Evolutionary conservation across 2,113 vertebrate species (phyloP), one percentile per base, ranked within the genome.

Genomic region (Catharus minimus): DNA sequence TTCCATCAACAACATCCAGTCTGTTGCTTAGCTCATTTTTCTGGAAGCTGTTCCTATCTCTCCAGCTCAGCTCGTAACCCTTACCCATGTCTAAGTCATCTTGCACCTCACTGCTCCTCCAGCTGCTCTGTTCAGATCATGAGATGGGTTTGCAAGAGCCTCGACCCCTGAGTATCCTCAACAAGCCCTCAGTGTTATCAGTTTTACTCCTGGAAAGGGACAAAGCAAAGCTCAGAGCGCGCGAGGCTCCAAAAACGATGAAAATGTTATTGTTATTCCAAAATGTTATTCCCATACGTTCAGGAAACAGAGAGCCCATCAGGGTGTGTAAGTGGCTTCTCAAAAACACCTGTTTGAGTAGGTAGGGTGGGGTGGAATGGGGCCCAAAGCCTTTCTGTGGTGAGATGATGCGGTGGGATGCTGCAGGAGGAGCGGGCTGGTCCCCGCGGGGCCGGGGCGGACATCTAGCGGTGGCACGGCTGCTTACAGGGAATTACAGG

Each of bases 181-280:
- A 26, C 15, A 56, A 83, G 33, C 52, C n/a, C 39, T 43, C 32
- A 23, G 64, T 16, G 11, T 82, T 80, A 77, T 36, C 52, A 72
- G 23, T 15, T 74, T 95, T 80, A 17, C 41, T 80, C 19, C 60
- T 57, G 52, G 41, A 73, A 92, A 60, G 66, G 62, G 55, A 30
- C 47, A 71, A 92, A 72, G 61, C 9, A 41, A 92, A 95, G 33
- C 83, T 89, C 73, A 56, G 77, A 22, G 36, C 18, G 18, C 56
- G 75, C 21, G 7, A 92, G 60, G 10, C 24, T 61, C 56, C 85
- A 90, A 76, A 89, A 87, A 61, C 13, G 7, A 74, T 49, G 17
- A 65, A 92, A 95, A 94, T 72, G 44, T 89, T 80, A 77, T 60
- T 96, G 90, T 93, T 95, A 57, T 92, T 93, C 94, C 68, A 62